Conservation (phyloP, 2,888 invertebrate species). For the Clunio marinus region DNA sequence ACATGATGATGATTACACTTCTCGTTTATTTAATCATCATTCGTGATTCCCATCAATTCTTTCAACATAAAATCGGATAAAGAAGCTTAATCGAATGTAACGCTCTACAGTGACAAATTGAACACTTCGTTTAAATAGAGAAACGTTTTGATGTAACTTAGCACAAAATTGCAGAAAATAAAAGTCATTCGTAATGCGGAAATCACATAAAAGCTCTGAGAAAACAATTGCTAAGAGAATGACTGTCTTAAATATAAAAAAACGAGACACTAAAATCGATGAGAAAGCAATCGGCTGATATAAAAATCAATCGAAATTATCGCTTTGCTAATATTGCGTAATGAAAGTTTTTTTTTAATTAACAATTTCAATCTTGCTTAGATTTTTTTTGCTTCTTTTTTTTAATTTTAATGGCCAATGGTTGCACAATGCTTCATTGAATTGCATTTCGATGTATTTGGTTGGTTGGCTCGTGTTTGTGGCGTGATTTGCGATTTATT, state of each 20-base stretch:
- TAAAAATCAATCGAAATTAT: slow-evolving; percentile 25
- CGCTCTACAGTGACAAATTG: not conserved
- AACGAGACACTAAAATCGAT: slow-evolving; percentile 15
- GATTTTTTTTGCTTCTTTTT: not conserved
- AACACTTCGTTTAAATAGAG: not conserved
- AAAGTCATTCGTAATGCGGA: slow-evolving; percentile 9
- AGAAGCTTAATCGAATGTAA: slow-evolving; percentile 4
- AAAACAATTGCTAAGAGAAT: slow-evolving; percentile 6
- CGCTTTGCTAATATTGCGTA: slow-evolving; percentile 24
- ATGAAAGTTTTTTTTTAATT: not conserved
- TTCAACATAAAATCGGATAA: not conserved
- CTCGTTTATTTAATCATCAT: too few relatives aligned
- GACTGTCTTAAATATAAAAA: slow-evolving; percentile 12
- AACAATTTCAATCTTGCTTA: slow-evolving; percentile 4
- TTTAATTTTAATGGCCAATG: not conserved
- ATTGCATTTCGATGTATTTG: slow-evolving; percentile 27
- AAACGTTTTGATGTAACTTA: not conserved
- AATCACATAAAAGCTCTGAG: slow-evolving; percentile 4
- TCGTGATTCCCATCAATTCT: not conserved
- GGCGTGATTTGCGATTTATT: slow-evolving; percentile 1
- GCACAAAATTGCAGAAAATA: not conserved
- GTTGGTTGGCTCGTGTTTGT: not conserved
- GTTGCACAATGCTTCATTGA: slow-evolving; percentile 1
- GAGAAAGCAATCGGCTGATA: slow-evolving; percentile 16
- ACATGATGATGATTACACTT: too few relatives aligned